phyloP scores from a whole-genome alignment of 2,888 invertebrate species.

The Apotomis betuletana region DNA sequence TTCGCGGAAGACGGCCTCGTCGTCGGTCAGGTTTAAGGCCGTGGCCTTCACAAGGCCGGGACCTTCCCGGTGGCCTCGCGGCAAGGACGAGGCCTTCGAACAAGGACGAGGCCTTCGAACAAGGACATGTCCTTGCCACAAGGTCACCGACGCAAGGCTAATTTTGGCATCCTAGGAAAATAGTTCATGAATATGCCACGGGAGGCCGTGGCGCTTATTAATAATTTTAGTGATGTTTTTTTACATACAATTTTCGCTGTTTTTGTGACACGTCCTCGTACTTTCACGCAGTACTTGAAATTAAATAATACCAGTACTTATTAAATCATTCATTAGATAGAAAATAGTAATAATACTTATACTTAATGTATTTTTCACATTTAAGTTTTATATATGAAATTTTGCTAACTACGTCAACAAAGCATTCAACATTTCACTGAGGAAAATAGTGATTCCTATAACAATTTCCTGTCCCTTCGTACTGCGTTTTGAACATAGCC shows the following conservation, averaged over 20 bases:
- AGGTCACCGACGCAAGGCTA: constrained; percentile 17
- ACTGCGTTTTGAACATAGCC: too few relatives aligned
- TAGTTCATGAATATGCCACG: constrained; percentile 9
- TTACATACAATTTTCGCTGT: neutral
- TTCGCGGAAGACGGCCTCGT: constrained; percentile 22
- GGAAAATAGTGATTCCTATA: too few relatives aligned
- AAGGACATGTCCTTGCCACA: constrained; percentile 49
- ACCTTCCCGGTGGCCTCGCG: constrained; percentile 28
- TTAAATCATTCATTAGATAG: too few relatives aligned
- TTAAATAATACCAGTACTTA: too few relatives aligned
- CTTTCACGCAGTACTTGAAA: too few relatives aligned
- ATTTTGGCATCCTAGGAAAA: constrained; percentile 25
- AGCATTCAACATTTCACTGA: too few relatives aligned
- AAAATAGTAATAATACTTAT: too few relatives aligned
- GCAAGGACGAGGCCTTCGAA: constrained; percentile 50
- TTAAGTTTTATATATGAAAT: too few relatives aligned
- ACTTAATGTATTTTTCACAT: too few relatives aligned
- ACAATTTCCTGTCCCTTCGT: too few relatives aligned
- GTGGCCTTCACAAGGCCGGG: constrained; percentile 20
- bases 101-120: constrained; percentile 54
- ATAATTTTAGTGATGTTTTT: neutral
- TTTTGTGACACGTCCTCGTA: too few relatives aligned
- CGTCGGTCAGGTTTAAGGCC: constrained; percentile 30
- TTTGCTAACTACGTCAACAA: too few relatives aligned
- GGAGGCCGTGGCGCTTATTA: constrained; percentile 10